Percentiles rank a stretch among this genome's conserved stretches.
Conservation (phyloP, 2,797 vertebrate genomes). For the Cetoscarus ocellatus region DNA sequence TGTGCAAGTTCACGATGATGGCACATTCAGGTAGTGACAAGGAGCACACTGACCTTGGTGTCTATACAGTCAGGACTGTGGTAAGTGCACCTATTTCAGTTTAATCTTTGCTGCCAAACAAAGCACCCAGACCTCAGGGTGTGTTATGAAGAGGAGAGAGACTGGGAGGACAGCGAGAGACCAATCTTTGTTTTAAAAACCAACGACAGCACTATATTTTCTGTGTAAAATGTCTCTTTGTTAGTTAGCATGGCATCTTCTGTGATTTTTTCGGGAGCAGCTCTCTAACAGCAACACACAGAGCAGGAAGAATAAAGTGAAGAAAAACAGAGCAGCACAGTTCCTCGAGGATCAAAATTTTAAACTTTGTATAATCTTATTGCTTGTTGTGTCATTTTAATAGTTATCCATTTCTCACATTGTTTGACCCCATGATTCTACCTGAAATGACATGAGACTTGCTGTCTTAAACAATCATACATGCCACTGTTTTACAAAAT, state of each 20-base stretch:
- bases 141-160: slow-evolving; percentile 11
- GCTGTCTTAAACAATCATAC: too few species aligned
- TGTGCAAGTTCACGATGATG: slow-evolving; percentile 24
- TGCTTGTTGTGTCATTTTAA: too few species aligned
- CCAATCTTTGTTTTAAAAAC: neutral
- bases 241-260: neutral
- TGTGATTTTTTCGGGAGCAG: neutral
- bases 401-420: too few species aligned
- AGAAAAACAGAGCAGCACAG: neutral
- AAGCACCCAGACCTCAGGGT: neutral
- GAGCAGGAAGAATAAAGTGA: neutral
- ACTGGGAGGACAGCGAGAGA: neutral
- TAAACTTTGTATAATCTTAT: too few species aligned
- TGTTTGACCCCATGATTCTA: too few species aligned
- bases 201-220: neutral
- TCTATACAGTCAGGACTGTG: slow-evolving; percentile 10
- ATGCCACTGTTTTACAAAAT: too few species aligned
- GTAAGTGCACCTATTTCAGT: slow-evolving; percentile 6
- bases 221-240: neutral
- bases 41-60: slow-evolving; percentile 31
- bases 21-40: slow-evolving; percentile 35
- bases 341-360: too few species aligned
- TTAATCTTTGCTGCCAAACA: slow-evolving; percentile 9
- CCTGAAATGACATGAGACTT: too few species aligned
- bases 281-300: neutral